phyloP scores from a whole-genome alignment of 2,113 vertebrate genomes.

The Blennius ocellaris region DNA sequence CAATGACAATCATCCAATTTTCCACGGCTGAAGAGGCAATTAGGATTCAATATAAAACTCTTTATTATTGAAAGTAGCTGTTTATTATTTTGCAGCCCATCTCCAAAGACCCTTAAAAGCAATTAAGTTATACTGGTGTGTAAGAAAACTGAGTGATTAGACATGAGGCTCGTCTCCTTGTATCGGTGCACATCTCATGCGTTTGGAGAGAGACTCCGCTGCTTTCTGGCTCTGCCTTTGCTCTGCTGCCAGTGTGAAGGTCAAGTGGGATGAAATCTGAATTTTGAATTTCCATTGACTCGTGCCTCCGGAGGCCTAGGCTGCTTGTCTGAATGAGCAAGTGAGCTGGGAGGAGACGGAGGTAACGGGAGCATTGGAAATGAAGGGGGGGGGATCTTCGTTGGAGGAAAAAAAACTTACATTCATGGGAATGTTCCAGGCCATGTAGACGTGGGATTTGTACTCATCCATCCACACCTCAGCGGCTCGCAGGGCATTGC shows the following conservation, averaged over 20 bases:
- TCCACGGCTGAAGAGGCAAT: constrained; percentile 54
- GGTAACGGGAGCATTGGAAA: constrained; percentile 3
- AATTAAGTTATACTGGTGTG: constrained; percentile 71
- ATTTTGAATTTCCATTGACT: constrained; percentile 68
- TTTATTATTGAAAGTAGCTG: constrained; percentile 66
- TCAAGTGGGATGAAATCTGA: constrained; percentile 71
- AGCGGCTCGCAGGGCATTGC: constrained; percentile 93
- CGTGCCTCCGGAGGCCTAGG: constrained; percentile 16
- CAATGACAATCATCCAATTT: constrained; percentile 53
- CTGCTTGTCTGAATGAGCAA: constrained; percentile 59
- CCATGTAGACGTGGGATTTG: constrained; percentile 99
- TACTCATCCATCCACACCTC: constrained; percentile 99
- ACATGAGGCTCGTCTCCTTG: constrained; percentile 38
- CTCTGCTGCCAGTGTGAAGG: constrained; percentile 62
- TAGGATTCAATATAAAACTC: constrained; percentile 63
- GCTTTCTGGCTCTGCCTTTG: constrained; percentile 22
- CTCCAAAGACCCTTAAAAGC: constrained; percentile 69
- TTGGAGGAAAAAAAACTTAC: constrained; percentile 81
- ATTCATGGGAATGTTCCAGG: constrained; percentile 99
- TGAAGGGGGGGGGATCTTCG: constrained; percentile 10
- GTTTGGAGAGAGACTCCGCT: constrained; percentile 30
- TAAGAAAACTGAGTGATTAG: constrained; percentile 67
- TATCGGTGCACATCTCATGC: constrained; percentile 36
- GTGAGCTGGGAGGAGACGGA: constrained; percentile 8
- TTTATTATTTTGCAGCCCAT: constrained; percentile 68